Conservation (phyloP, 2,797 vertebrate genomes). For the Xenopus petersii region DNA sequence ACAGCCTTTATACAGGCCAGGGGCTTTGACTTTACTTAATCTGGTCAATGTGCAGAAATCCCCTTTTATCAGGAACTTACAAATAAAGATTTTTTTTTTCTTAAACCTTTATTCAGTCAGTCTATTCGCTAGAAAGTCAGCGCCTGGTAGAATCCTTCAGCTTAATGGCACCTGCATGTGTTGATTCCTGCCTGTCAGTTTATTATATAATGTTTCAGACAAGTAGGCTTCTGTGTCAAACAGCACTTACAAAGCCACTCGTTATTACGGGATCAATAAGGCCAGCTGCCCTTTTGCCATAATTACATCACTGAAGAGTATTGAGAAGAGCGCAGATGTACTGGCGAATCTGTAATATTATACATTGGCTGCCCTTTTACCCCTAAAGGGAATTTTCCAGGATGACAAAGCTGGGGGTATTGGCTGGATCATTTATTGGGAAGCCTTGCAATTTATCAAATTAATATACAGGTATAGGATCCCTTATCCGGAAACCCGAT, state of each 20-base stretch:
- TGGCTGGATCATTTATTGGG: background rate
- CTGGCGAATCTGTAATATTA: background rate
- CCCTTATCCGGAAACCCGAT: too few species aligned
- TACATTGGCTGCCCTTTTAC: background rate
- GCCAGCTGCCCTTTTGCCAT: background rate
- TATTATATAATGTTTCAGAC: background rate
- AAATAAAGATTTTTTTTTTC: too few species aligned
- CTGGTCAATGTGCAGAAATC: too few species aligned
- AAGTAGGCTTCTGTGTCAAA: background rate
- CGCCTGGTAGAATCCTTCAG: too few species aligned
- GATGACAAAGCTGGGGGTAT: background rate
- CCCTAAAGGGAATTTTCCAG: background rate
- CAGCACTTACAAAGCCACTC: background rate
- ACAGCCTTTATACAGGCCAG: too few species aligned
- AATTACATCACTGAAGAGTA: background rate
- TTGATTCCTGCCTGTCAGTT: background rate
- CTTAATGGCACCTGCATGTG: too few species aligned
- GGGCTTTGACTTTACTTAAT: too few species aligned
- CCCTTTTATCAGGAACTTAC: too few species aligned
- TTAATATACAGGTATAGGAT: too few species aligned
- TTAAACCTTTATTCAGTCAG: too few species aligned
- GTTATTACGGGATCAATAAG: background rate
- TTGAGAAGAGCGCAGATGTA: constrained; percentile 1
- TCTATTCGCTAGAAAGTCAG: too few species aligned
- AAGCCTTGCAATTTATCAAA: too few species aligned